Percentiles rank a stretch among this genome's conserved stretches.
Conservation (phyloP, 2,888 invertebrate genomes). For the Odontomyia ornata region DNA sequence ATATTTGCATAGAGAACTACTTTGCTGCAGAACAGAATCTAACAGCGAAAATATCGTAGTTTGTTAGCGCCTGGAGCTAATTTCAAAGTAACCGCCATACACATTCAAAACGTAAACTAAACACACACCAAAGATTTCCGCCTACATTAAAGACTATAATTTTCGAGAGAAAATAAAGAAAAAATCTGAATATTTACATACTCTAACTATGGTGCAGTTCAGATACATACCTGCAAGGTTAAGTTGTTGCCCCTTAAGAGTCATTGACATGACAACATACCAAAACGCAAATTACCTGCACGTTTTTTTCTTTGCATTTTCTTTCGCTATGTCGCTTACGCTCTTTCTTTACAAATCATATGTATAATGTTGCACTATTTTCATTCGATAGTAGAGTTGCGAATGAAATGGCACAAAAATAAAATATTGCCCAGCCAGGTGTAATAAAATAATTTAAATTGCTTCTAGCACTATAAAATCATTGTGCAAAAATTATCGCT, state of each 20-base stretch:
- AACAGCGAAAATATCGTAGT: too few relatives aligned
- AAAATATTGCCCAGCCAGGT: background rate
- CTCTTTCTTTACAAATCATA: too few relatives aligned
- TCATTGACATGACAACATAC: slow-evolving; percentile 33
- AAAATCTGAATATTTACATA: slow-evolving; percentile 18
- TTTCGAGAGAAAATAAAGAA: background rate
- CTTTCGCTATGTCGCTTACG: too few relatives aligned
- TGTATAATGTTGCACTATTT: too few relatives aligned
- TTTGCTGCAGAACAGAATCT: background rate
- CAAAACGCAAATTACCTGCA: slow-evolving; percentile 11
- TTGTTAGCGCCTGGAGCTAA: too few relatives aligned
- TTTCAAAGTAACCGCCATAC: too few relatives aligned
- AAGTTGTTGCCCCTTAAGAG: slow-evolving; percentile 34
- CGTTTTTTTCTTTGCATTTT: background rate
- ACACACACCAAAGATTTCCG: background rate
- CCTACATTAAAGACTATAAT: slow-evolving; percentile 22
- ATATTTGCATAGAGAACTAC: slow-evolving; percentile 21
- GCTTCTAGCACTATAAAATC: slow-evolving; percentile 22
- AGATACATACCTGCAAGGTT: slow-evolving; percentile 1
- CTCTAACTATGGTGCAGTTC: slow-evolving; percentile 9
- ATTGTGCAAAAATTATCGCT: background rate
- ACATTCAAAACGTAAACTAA: too few relatives aligned
- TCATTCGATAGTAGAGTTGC: too few relatives aligned
- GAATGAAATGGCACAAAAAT: too few relatives aligned
- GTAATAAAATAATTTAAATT: slow-evolving; percentile 22